These are phyloP conservation scores for Rhynchopsitta pachyrhyncha DNA, from an alignment of 2,113 vertebrate species.

Conservation along the genomic window DNA sequence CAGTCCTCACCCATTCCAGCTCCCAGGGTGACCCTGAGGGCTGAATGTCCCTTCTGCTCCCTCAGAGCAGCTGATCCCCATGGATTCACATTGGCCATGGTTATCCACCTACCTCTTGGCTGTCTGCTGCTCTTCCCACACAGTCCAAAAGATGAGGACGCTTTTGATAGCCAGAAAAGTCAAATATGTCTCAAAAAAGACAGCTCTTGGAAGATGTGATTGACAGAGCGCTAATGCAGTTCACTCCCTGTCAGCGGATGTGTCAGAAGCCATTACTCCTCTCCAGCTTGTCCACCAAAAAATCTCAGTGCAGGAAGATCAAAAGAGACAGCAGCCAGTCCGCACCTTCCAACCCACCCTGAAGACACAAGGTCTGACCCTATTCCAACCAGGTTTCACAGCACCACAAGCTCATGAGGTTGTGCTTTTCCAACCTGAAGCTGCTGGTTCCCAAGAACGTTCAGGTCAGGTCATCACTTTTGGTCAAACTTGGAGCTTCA, in stretches of 20 bases:
- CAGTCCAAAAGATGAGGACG: constrained; percentile 8
- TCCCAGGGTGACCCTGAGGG: neutral
- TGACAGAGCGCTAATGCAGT: constrained; percentile 37
- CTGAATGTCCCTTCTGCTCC: neutral
- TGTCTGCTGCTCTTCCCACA: neutral
- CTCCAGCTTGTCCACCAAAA: neutral
- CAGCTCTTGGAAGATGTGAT: constrained; percentile 18
- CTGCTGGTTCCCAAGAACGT: neutral
- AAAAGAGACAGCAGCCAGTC: constrained; percentile 33
- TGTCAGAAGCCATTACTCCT: constrained; percentile 52
- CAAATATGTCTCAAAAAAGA: constrained; percentile 24
- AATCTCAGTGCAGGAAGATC: neutral
- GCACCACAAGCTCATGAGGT: neutral
- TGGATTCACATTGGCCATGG: neutral
- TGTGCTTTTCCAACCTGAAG: neutral
- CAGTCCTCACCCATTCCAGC: neutral
- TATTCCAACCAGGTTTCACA: neutral
- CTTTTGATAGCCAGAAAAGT: constrained; percentile 37
- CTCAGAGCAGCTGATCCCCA: neutral
- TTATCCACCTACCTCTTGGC: neutral
- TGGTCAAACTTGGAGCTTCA: neutral
- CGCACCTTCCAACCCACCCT: neutral
- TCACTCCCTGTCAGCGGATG: constrained; percentile 30
- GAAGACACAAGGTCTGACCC: neutral
- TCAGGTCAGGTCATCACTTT: neutral